A percentile compares a stretch with the other conserved stretches of the same genome.
phyloP scores from a whole-genome alignment of 1,140 invertebrate species.

The Berghia stephanieae region DNA sequence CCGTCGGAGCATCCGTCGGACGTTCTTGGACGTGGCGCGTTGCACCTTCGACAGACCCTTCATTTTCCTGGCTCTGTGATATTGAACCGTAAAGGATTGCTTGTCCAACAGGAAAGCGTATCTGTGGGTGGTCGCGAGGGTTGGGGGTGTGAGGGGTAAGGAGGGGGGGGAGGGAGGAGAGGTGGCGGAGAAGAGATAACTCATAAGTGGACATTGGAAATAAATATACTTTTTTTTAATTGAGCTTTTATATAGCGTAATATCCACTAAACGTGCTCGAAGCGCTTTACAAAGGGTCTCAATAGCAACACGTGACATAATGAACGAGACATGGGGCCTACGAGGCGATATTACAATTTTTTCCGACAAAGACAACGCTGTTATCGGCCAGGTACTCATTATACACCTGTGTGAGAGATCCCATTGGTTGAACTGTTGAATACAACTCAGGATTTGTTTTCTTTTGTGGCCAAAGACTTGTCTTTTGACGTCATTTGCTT shows the following conservation, averaged over 20 bases:
- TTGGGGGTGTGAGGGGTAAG: no score
- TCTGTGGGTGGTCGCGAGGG: constrained; percentile 15
- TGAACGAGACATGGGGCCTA: no score
- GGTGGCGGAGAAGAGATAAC: neutral
- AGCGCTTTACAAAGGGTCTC: no score
- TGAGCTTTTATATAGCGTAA: neutral
- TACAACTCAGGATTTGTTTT: no score
- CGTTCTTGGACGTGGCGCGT: constrained; percentile 26
- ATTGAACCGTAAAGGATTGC: constrained; percentile 26
- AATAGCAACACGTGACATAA: no score
- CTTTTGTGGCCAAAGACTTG: no score
- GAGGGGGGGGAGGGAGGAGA: neutral
- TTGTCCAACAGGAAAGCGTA: constrained; percentile 43
- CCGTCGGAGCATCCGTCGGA: constrained; percentile 28
- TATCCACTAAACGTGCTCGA: neutral
- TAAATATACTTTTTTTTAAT: neutral
- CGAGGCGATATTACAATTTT: no score
- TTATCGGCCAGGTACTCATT: no score
- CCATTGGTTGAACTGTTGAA: no score
- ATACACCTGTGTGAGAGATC: no score
- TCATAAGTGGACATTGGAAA: neutral
- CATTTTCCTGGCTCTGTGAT: neutral
- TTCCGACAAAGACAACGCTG: no score
- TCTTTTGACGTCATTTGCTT: no score
- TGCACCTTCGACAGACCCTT: constrained; percentile 15